A percentile compares a stretch with the other conserved stretches of the same genome.
phyloP scores from a whole-genome alignment of 1,140 invertebrate genomes.

The Zaprionus tsacasi region DNA sequence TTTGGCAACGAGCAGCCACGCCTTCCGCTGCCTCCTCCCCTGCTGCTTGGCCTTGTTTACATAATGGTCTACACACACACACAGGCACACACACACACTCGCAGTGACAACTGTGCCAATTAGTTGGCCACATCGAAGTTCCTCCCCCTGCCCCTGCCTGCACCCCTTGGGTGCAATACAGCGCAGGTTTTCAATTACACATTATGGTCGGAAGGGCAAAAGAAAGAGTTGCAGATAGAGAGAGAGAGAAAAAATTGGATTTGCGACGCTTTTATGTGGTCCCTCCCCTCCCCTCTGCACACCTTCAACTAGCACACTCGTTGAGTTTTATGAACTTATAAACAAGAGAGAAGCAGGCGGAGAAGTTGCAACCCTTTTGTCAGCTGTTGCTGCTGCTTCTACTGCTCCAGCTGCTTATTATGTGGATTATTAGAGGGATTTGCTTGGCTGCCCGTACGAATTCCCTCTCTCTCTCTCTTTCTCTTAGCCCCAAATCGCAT shows the following conservation, averaged over 20 bases:
- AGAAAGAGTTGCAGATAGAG: constrained; percentile 48
- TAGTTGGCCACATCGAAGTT: constrained; percentile 45
- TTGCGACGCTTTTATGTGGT: constrained; percentile 55
- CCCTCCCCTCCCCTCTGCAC: constrained; percentile 1
- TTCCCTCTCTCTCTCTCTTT: constrained; percentile 35
- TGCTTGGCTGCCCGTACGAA: constrained; percentile 70
- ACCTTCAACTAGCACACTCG: constrained; percentile 48
- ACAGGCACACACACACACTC: not conserved
- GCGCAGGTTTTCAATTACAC: constrained; percentile 82
- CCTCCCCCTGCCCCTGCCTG: not conserved
- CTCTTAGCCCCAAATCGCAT: constrained; percentile 26
- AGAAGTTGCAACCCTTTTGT: constrained; percentile 65
- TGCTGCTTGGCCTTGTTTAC: constrained; percentile 47
- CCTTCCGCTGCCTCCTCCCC: not conserved
- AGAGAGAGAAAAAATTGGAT: constrained; percentile 69
- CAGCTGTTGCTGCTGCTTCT: constrained; percentile 65
- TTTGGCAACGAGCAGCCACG: constrained; percentile 18
- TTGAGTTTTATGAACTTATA: constrained; percentile 84
- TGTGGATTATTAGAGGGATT: constrained; percentile 83
- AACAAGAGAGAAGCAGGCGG: constrained; percentile 60
- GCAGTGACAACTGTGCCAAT: constrained; percentile 62
- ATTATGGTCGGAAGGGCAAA: constrained; percentile 67
- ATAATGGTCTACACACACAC: constrained; percentile 28
- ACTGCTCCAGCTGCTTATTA: constrained; percentile 68
- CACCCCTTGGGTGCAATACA: constrained; percentile 66